These are phyloP conservation scores for Drosophila simulans DNA, from an alignment of 1,140 invertebrate species.

Conservation along the genomic window DNA sequence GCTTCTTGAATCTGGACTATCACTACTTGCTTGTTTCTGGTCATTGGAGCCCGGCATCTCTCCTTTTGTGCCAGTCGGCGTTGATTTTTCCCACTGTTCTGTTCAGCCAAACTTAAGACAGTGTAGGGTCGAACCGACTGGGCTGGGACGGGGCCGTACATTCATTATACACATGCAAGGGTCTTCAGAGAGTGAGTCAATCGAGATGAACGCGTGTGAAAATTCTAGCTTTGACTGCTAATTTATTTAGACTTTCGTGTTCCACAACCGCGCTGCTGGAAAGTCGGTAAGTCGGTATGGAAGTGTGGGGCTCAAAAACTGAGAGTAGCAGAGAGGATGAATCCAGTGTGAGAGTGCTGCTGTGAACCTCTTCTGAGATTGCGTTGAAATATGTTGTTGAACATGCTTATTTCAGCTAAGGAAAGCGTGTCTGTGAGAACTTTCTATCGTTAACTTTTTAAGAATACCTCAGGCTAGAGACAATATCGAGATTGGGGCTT, in stretches of 20 bases:
- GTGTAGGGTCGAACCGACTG: background rate
- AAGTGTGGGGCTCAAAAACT: slow-evolving; percentile 54
- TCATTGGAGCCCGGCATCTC: too few species aligned
- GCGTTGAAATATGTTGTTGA: slow-evolving; percentile 56
- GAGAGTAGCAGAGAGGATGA: slow-evolving; percentile 11
- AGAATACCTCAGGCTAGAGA: too few species aligned
- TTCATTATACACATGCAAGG: slow-evolving; percentile 39
- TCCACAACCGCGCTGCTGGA: slow-evolving; percentile 35
- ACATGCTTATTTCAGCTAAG: slow-evolving; percentile 24
- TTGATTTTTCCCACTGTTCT: too few species aligned
- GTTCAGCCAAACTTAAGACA: slow-evolving; percentile 22
- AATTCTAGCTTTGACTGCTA: slow-evolving; percentile 12
- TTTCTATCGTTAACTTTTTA: too few species aligned
- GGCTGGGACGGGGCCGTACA: background rate
- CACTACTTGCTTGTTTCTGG: too few species aligned
- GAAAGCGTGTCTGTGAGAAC: too few species aligned
- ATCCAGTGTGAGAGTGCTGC: slow-evolving; percentile 51
- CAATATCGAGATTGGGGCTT: too few species aligned
- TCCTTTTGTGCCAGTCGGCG: too few species aligned
- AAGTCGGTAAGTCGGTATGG: slow-evolving; percentile 23
- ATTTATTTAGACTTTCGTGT: slow-evolving; percentile 38
- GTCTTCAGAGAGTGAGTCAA: slow-evolving; percentile 55
- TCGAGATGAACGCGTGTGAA: slow-evolving; percentile 77
- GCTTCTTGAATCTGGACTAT: too few species aligned
- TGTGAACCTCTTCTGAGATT: slow-evolving; percentile 66